phyloP scores from a whole-genome alignment of 2,113 vertebrate species.

The Agapornis roseicollis region DNA sequence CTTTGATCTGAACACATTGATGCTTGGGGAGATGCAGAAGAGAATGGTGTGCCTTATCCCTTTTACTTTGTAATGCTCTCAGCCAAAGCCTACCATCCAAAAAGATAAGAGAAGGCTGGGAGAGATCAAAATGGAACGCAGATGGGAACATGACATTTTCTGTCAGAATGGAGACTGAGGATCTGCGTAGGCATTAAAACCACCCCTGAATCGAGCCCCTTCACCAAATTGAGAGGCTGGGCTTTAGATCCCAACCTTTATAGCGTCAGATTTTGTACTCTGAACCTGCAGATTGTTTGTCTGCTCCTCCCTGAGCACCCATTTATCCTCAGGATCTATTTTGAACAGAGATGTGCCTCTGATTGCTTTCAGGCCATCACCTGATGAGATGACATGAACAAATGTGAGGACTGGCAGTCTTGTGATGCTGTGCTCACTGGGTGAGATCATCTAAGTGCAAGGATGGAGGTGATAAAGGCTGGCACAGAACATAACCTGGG shows the following conservation, averaged over 20 bases:
- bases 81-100: not conserved
- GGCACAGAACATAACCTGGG: not conserved
- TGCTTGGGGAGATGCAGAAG: not conserved
- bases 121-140: conserved; percentile 31
- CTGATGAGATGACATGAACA: not conserved
- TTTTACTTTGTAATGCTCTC: not conserved
- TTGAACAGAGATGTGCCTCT: not conserved
- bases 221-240: not conserved
- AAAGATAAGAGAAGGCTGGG: not conserved
- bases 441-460: not conserved
- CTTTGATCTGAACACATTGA: not conserved
- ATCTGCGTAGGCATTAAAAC: not conserved
- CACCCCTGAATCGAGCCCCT: not conserved
- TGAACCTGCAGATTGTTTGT: not conserved
- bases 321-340: not conserved
- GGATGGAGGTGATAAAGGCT: not conserved
- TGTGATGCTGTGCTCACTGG: not conserved
- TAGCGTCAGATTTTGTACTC: not conserved
- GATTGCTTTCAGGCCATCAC: conserved; percentile 2
- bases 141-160: not conserved
- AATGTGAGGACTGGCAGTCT: not conserved
- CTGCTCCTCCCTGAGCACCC: not conserved
- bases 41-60: not conserved
- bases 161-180: not conserved
- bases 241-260: not conserved